phyloP scores from a whole-genome alignment of 2,797 vertebrate species.

The Sebastes oblongus region DNA sequence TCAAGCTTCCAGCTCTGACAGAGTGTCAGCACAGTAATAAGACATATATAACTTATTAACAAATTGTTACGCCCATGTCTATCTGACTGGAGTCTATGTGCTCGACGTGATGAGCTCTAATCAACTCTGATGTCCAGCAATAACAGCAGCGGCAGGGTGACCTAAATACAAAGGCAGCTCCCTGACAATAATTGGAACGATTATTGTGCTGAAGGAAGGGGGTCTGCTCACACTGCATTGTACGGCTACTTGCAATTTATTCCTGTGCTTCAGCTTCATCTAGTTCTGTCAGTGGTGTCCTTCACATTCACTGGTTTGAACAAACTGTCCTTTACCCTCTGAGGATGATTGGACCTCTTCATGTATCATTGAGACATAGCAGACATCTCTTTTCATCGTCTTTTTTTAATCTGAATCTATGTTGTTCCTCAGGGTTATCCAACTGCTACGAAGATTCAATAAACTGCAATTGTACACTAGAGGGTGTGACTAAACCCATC shows the following conservation, averaged over 20 bases:
- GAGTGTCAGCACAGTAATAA: background rate
- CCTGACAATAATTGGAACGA: slow-evolving; percentile 30
- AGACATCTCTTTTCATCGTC: slow-evolving; percentile 4
- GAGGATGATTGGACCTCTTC: background rate
- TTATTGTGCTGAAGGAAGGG: background rate
- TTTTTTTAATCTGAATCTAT: background rate
- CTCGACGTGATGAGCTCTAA: slow-evolving; percentile 18
- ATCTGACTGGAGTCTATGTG: background rate
- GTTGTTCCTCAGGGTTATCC: background rate
- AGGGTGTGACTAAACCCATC: background rate
- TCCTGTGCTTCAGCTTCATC: slow-evolving; percentile 3
- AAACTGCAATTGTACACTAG: background rate
- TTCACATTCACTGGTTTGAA: background rate
- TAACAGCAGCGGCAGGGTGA: background rate
- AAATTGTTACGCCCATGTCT: background rate
- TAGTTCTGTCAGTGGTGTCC: slow-evolving; percentile 2
- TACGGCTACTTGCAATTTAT: background rate
- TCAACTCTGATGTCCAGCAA: slow-evolving; percentile 8
- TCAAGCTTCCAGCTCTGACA: background rate
- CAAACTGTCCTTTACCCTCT: background rate
- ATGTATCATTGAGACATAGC: background rate
- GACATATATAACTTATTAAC: slow-evolving; percentile 9
- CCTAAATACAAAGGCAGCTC: slow-evolving; percentile 33
- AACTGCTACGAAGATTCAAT: background rate
- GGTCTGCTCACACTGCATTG: slow-evolving; percentile 1